Percentiles rank a stretch among this genome's conserved stretches.
Evolutionary conservation across 2,888 invertebrate genomes (phyloP).

Genomic region (Elmis aenea): DNA sequence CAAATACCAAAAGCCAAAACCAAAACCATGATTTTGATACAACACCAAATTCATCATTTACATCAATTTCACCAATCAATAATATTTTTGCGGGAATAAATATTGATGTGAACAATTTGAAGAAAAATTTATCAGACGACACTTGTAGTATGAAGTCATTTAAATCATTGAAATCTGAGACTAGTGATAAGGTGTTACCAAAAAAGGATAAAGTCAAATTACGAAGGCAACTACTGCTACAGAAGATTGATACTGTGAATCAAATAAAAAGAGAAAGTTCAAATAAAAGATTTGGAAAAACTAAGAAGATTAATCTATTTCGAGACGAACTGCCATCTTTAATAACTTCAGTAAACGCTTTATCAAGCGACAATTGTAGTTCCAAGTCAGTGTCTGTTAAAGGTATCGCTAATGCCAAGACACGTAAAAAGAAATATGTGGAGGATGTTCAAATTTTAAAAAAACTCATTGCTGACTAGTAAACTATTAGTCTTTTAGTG

Average conservation of each 20-base stretch:
- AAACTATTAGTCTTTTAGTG: no score
- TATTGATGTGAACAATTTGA: conserved; percentile 25
- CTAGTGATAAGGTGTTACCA: conserved; percentile 21
- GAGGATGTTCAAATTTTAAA: conserved; percentile 34
- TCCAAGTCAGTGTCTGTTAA: conserved; percentile 14
- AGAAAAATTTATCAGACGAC: conserved; percentile 28
- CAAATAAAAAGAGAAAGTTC: conserved; percentile 31
- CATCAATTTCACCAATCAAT: conserved; percentile 18
- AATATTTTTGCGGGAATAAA: conserved; percentile 31
- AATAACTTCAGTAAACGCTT: conserved; percentile 31
- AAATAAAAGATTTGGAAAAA: conserved; percentile 32
- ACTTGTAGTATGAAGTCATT: conserved; percentile 31
- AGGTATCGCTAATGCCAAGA: conserved; percentile 31
- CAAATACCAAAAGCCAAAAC: no score
- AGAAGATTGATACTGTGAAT: conserved; percentile 35
- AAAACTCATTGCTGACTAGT: conserved; percentile 30
- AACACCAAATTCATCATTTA: no score
- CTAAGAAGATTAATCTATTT: conserved; percentile 36
- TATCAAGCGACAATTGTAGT: conserved; percentile 17
- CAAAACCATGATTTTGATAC: no score
- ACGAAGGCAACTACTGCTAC: conserved; percentile 31
- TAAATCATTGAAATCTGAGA: conserved; percentile 33
- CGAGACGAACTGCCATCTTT: conserved; percentile 38
- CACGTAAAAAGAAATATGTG: conserved; percentile 32
- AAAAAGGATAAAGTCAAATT: conserved; percentile 39